phyloP scores from a whole-genome alignment of 64 coral and sea anemone genomes.

The Montipora capricornis region DNA sequence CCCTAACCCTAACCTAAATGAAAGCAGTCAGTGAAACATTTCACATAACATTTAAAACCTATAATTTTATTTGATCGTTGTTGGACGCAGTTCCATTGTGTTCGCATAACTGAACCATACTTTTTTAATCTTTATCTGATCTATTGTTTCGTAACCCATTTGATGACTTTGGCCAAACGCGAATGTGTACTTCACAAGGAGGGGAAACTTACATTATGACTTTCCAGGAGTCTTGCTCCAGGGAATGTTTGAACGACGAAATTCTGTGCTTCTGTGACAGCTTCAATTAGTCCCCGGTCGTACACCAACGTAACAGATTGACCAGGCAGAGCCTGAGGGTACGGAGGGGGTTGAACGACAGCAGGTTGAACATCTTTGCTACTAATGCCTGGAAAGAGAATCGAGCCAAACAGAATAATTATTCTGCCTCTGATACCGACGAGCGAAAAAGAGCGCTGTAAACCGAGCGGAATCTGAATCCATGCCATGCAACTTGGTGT shows the following conservation, averaged over 20 bases:
- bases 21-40: no score
- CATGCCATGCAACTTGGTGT: no score
- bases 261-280: constrained; percentile 74
- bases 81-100: no score
- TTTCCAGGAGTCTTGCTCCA: constrained; percentile 84
- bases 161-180: neutral
- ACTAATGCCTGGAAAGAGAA: neutral
- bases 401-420: neutral
- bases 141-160: neutral
- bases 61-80: no score
- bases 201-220: constrained; percentile 72
- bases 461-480: no score
- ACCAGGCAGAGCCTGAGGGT: constrained; percentile 13
- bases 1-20: no score
- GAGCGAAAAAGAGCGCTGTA: no score
- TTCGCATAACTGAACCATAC: no score
- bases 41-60: no score
- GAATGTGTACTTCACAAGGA: neutral
- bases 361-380: constrained; percentile 21
- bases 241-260: constrained; percentile 82
- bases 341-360: constrained; percentile 7
- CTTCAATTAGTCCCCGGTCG: constrained; percentile 57
- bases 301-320: neutral
- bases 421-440: neutral
- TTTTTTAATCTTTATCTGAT: neutral